Evolutionary conservation across 2,113 vertebrate genomes (phyloP).

Genomic region (Garra rufa): DNA sequence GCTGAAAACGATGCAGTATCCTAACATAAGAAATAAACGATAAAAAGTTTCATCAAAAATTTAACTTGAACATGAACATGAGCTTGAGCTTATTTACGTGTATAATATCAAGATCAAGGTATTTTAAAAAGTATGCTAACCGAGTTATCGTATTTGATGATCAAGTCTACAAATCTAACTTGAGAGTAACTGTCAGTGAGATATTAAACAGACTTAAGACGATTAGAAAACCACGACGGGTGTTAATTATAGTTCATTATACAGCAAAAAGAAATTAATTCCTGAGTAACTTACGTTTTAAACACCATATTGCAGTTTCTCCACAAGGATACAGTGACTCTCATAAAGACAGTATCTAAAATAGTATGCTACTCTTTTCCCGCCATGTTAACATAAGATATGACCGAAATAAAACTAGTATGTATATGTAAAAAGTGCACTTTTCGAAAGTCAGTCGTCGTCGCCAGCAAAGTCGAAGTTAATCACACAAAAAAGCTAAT

Average conservation of each 20-base stretch:
- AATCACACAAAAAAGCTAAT: background rate
- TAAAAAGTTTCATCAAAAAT: no score
- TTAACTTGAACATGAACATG: no score
- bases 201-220: background rate
- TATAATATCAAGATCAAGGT: background rate
- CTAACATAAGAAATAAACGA: no score
- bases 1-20: background rate
- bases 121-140: background rate
- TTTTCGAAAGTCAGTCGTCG: background rate
- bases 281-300: background rate
- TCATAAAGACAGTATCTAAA: background rate
- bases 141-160: no score
- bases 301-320: background rate
- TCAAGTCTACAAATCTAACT: no score
- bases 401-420: background rate
- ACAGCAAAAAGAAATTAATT: background rate
- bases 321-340: background rate
- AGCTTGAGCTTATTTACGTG: no score
- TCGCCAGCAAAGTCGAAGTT: background rate
- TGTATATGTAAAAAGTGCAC: background rate
- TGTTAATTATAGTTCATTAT: background rate
- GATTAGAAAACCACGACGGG: background rate
- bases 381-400: background rate
- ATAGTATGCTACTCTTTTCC: background rate
- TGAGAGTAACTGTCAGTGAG: background rate